Evolutionary conservation across 2,113 vertebrate species (phyloP).

Genomic region (Capricornis sumatraensis): DNA sequence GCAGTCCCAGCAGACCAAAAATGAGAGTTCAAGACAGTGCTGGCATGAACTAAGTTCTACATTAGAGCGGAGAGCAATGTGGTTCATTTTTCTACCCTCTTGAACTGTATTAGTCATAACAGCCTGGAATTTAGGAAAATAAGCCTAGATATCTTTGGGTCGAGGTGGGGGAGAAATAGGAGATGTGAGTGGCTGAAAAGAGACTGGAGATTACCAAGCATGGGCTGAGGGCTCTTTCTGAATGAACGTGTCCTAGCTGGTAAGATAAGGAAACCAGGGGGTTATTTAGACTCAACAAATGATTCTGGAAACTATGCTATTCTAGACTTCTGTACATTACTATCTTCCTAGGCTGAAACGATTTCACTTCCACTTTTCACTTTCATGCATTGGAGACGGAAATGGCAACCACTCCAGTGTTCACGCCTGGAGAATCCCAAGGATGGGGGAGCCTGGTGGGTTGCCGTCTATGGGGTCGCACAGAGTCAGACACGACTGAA

Average conservation of each 20-base stretch:
- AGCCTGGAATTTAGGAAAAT: background rate
- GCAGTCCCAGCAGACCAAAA: background rate
- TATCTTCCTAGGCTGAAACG: background rate
- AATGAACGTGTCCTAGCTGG: background rate
- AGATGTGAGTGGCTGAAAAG: background rate
- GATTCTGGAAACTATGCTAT: background rate
- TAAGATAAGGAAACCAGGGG: background rate
- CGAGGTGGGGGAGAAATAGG: background rate
- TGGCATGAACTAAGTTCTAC: background rate
- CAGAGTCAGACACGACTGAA: too few relatives aligned
- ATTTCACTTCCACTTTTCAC: too few relatives aligned
- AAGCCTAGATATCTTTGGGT: background rate
- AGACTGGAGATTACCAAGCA: background rate
- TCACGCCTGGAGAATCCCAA: too few relatives aligned
- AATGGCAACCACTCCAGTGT: too few relatives aligned
- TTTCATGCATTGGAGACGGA: too few relatives aligned
- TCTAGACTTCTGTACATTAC: background rate
- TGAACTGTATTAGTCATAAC: background rate
- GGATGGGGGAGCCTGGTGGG: too few relatives aligned
- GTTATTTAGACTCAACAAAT: background rate
- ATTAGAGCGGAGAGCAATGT: background rate
- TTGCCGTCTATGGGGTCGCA: fast-evolving
- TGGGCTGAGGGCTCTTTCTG: fast-evolving
- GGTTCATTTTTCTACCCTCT: background rate
- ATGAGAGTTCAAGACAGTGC: background rate